A percentile compares a stretch with the other conserved stretches of the same genome.
Conservation (phyloP, 2,888 invertebrate genomes). For the Elaeidobius kamerunicus region DNA sequence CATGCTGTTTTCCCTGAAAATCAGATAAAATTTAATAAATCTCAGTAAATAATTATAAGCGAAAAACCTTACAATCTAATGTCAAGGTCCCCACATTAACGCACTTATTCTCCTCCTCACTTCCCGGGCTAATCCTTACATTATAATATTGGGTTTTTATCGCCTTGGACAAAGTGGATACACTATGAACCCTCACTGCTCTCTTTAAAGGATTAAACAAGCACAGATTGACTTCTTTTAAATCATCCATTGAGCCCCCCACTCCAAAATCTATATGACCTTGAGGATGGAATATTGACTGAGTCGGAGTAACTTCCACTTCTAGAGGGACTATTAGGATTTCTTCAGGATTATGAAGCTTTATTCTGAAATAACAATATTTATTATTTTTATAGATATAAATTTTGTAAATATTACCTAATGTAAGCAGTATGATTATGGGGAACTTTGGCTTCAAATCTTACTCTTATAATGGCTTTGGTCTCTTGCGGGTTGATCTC, state of each 20-base stretch:
- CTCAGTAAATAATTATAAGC: conserved; percentile 1
- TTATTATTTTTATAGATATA: too few relatives aligned
- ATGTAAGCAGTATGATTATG: conserved; percentile 85
- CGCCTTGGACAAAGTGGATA: conserved; percentile 62
- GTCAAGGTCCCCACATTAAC: conserved; percentile 64
- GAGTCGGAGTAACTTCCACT: conserved; percentile 68
- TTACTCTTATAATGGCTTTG: conserved; percentile 83
- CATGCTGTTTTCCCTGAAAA: conserved; percentile 55
- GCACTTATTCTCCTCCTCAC: conserved; percentile 45
- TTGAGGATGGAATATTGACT: conserved; percentile 76
- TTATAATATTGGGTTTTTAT: conserved; percentile 66
- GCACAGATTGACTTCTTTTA: conserved; percentile 58
- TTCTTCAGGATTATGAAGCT: conserved; percentile 64
- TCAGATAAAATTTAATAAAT: conserved; percentile 3
- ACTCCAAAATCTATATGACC: conserved; percentile 79
- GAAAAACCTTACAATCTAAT: conserved; percentile 63
- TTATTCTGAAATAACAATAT: conserved; percentile 54
- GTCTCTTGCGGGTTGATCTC: conserved; percentile 85
- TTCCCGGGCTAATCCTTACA: conserved; percentile 62
- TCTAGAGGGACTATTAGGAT: conserved; percentile 79
- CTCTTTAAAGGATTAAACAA: conserved; percentile 66
- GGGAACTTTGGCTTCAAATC: conserved; percentile 71
- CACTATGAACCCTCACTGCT: conserved; percentile 62
- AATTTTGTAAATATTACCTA: too few relatives aligned
- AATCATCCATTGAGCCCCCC: conserved; percentile 66